Evolutionary conservation across 2,888 invertebrate genomes (phyloP).

Genomic region (Aspidiotus rigidus): DNA sequence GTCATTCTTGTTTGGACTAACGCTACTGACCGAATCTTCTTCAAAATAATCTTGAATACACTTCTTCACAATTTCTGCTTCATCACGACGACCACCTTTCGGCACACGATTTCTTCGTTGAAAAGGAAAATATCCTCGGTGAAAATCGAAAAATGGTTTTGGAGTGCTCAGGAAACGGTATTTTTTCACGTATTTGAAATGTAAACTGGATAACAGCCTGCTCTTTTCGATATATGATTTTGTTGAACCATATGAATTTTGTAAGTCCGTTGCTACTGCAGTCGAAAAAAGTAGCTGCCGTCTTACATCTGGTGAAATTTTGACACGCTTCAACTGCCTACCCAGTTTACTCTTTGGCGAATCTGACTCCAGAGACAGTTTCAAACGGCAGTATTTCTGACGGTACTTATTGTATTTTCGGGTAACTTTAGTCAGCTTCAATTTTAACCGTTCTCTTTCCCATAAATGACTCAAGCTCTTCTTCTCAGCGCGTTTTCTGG

Average conservation of each 20-base stretch:
- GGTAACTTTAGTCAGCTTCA: not conserved
- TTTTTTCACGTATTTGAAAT: not conserved
- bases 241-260: not conserved
- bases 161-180: not conserved
- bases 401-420: not conserved
- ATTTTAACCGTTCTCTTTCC: not conserved
- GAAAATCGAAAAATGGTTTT: not conserved
- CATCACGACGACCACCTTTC: constrained; percentile 1
- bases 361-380: not conserved
- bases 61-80: constrained; percentile 1
- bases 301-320: not conserved
- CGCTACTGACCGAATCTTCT: not conserved
- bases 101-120: not conserved
- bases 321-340: not conserved
- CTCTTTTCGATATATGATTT: not conserved
- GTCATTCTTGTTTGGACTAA: not conserved
- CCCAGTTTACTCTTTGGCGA: not conserved
- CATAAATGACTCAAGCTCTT: not conserved
- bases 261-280: not conserved
- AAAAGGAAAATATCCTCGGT: not conserved
- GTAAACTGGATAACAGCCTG: not conserved
- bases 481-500: not conserved
- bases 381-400: not conserved
- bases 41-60: not conserved
- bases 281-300: not conserved